Evolutionary conservation across 2,888 invertebrate species (phyloP).

Genomic region (Choreutis nemorana): DNA sequence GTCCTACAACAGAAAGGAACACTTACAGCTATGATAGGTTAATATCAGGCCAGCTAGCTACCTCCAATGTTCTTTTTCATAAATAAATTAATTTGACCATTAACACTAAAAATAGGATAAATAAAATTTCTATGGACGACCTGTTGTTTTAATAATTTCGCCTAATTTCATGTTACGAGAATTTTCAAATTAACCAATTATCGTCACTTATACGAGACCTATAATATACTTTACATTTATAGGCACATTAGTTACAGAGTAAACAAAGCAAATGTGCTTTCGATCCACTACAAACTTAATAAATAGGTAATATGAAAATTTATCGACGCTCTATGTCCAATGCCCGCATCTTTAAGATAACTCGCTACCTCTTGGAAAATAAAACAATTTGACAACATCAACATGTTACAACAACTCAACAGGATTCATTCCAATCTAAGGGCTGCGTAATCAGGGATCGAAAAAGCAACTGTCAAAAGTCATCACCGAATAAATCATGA

Average conservation of each 20-base stretch:
- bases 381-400: constrained; percentile 43
- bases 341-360: constrained; percentile 53
- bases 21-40: constrained; percentile 35
- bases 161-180: constrained; percentile 33
- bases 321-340: constrained; percentile 45
- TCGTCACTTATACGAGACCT: constrained; percentile 55
- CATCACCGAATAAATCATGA: constrained; percentile 48
- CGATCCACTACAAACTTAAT: constrained; percentile 57
- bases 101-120: background rate
- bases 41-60: constrained; percentile 41
- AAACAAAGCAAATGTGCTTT: constrained; percentile 58
- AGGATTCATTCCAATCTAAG: constrained; percentile 29
- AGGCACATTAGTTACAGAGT: constrained; percentile 64
- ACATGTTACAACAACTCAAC: constrained; percentile 39
- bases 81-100: background rate
- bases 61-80: constrained; percentile 17
- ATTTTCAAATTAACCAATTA: constrained; percentile 47
- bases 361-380: constrained; percentile 43
- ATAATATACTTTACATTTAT: constrained; percentile 62
- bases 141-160: constrained; percentile 24
- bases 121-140: constrained; percentile 19
- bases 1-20: constrained; percentile 31
- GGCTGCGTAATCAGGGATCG: constrained; percentile 30
- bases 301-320: constrained; percentile 38
- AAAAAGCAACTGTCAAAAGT: constrained; percentile 48